Percentiles rank a stretch among this genome's conserved stretches.
Conservation (phyloP, 2,888 invertebrate species). For the Bombyx huttoni region DNA sequence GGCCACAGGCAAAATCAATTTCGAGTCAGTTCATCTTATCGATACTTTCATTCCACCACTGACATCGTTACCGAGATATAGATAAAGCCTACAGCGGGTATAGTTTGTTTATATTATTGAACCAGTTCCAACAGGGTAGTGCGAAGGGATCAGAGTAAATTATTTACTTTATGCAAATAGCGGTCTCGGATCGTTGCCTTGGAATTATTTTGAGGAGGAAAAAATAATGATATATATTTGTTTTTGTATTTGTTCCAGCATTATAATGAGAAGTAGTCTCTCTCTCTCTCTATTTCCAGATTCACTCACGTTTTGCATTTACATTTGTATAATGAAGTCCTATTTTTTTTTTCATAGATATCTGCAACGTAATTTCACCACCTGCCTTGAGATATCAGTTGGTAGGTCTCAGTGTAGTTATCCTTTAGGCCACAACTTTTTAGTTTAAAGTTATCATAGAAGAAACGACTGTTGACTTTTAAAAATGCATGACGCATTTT, state of each 20-base stretch:
- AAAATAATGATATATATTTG: background rate
- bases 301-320: background rate
- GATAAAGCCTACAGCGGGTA: slow-evolving; percentile 9
- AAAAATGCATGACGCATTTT: too few relatives aligned
- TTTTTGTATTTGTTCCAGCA: background rate
- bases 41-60: slow-evolving; percentile 27
- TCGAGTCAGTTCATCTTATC: slow-evolving; percentile 38
- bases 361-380: too few relatives aligned
- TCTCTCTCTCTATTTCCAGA: background rate
- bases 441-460: too few relatives aligned
- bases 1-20: slow-evolving; percentile 44
- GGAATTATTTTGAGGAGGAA: background rate
- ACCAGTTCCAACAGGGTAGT: slow-evolving; percentile 9
- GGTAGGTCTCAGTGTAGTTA: too few relatives aligned
- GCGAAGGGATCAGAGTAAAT: background rate
- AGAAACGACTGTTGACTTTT: too few relatives aligned
- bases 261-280: background rate
- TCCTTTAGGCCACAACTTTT: too few relatives aligned
- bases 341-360: too few relatives aligned
- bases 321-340: background rate
- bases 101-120: slow-evolving; percentile 6
- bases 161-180: background rate
- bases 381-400: too few relatives aligned
- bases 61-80: slow-evolving; percentile 16
- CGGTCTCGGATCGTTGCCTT: background rate